Percentiles rank a stretch among this genome's conserved stretches.
Evolutionary conservation across 2,113 vertebrate genomes (phyloP).

Genomic region (Cisticola juncidis): DNA sequence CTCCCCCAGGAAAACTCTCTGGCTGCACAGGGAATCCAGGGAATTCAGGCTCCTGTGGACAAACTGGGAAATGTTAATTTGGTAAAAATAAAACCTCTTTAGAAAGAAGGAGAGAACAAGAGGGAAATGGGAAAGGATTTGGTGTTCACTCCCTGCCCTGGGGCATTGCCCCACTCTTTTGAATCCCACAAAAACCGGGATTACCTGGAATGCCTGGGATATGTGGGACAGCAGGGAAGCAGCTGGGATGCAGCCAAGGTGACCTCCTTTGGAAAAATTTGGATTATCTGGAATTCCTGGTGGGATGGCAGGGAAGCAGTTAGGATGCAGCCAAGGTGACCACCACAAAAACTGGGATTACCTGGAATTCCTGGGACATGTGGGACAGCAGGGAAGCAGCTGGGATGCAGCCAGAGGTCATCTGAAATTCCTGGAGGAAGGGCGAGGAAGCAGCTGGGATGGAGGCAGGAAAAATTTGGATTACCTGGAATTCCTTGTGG

Average conservation of each 20-base stretch:
- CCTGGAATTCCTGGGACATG: background rate
- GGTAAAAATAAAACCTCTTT: background rate
- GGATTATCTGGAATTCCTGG: background rate
- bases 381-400: background rate
- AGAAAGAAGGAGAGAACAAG: rapidly evolving
- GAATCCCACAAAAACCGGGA: background rate
- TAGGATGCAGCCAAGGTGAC: too few relatives aligned
- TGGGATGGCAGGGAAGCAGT: background rate
- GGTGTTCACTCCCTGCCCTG: background rate
- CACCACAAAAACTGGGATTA: too few relatives aligned
- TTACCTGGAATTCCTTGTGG: background rate
- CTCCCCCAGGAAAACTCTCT: background rate
- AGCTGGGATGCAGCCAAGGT: background rate
- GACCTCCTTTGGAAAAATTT: too few relatives aligned
- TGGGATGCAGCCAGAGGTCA: background rate
- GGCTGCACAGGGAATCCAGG: background rate
- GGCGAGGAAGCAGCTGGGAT: background rate
- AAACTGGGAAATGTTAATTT: background rate
- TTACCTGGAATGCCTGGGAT: background rate
- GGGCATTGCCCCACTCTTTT: rapidly evolving
- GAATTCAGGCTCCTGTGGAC: background rate
- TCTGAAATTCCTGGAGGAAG: background rate
- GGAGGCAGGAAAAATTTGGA: background rate
- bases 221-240: rapidly evolving
- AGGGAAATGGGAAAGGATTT: rapidly evolving